Evolutionary conservation across 2,113 vertebrate species (phyloP), one percentile per base, ranked within the genome.

Genomic region (Terrapene triunguis): DNA sequence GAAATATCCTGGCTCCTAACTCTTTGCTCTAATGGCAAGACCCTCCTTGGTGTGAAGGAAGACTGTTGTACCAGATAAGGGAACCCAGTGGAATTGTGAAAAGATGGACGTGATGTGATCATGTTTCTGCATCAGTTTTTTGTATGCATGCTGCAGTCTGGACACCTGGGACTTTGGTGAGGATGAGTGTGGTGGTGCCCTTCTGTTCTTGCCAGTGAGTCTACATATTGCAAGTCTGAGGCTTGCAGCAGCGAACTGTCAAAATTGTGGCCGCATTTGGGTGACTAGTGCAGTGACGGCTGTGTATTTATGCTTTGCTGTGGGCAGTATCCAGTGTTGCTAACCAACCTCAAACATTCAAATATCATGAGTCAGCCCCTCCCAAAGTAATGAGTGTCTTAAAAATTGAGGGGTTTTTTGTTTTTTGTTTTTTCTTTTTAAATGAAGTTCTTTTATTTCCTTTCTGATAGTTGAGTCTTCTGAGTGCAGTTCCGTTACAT

Each of bases 221-320:
- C 48, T 51, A 51, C 19, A 5, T 25, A 3, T 8, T 54, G 35
- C 53, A 25, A 50, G n/a, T 38, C 13, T 53, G 12, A 16, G 51
- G 38, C 0, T 0, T 8, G 81, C 0, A 4, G 89, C 38, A 7
- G 7, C 44, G 90, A 95, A 87, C 76, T 82, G 55, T 10, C 35
- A 44, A 42, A 76, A 25, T 42, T 42, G 24, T 22, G 22, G 42
- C 25, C 5, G 93, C 80, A 87, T 1, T 0, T 80, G 48, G 92
- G 84, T 38, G 21, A 3, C n/a, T 0, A 0, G 78, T 1, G 3
- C 53, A 6, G 3, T 48, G 72, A 2, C 0, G 0, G 53, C 21
- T 81, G 82, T 84, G 69, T 21, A 21, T 42, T 3, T 16, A 24
- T 38, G 50, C 57, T 94, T 53, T 97, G 84, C 38, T 42, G 57